Percentiles rank a stretch among this genome's conserved stretches.
Conservation (phyloP, 2,888 invertebrate genomes). For the Saturnia japonica region DNA sequence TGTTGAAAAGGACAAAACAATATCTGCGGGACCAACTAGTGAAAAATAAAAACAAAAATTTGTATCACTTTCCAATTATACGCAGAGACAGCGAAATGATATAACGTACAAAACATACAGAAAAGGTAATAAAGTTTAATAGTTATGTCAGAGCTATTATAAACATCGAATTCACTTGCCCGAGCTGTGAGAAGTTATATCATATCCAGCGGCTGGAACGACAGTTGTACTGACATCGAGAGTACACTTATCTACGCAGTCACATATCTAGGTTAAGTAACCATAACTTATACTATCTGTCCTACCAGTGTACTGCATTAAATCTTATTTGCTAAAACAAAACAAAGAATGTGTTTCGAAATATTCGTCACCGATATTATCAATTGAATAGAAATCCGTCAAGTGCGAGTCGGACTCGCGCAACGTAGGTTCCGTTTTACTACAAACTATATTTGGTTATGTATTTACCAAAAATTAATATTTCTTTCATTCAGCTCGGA, state of each 20-base stretch:
- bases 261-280: slow-evolving; percentile 2
- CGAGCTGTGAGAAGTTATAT: neutral
- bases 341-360: neutral
- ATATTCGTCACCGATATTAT: neutral
- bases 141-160: neutral
- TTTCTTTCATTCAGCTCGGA: neutral
- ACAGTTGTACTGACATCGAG: neutral
- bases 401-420: neutral
- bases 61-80: neutral
- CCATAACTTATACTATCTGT: too few relatives aligned
- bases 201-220: slow-evolving; percentile 1
- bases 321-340: neutral
- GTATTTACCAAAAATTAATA: neutral
- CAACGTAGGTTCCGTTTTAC: neutral
- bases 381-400: neutral
- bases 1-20: too few relatives aligned
- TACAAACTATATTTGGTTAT: neutral
- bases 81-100: neutral
- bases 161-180: neutral
- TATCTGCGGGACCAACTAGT: too few relatives aligned
- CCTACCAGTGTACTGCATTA: neutral
- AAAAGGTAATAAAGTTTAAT: neutral
- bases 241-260: neutral
- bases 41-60: too few relatives aligned
- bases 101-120: neutral